These are phyloP conservation scores for Paralinhomoeus sp. DNA, from an alignment of 2,888 invertebrate species.

Conservation along the genomic window DNA sequence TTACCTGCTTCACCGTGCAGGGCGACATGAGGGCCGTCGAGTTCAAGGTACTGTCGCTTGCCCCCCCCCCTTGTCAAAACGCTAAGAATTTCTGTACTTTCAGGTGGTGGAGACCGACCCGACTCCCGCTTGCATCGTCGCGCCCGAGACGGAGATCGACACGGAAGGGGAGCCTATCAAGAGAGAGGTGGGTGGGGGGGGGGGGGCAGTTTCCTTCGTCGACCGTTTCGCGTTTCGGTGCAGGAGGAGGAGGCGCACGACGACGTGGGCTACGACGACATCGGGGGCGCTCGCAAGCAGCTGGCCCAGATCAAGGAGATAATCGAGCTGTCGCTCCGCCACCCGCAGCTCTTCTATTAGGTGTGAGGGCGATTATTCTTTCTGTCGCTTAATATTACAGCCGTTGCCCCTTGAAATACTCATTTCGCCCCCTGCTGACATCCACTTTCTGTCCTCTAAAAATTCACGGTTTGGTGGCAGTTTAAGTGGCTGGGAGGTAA, in stretches of 20 bases:
- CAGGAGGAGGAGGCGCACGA: constrained; percentile 93
- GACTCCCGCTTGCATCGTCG: constrained; percentile 89
- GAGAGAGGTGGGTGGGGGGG: constrained; percentile 47
- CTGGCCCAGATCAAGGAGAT: constrained; percentile 99
- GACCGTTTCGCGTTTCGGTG: too few relatives aligned
- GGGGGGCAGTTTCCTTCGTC: too few relatives aligned
- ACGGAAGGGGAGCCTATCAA: constrained; percentile 99
- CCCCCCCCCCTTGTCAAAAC: too few relatives aligned
- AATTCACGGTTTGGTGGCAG: too few relatives aligned
- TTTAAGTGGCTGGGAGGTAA: too few relatives aligned
- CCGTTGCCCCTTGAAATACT: too few relatives aligned
- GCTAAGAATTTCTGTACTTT: too few relatives aligned
- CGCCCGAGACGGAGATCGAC: constrained; percentile 94
- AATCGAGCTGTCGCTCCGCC: constrained; percentile 90
- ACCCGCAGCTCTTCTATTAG: constrained; percentile 93
- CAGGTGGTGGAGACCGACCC: constrained; percentile 86
- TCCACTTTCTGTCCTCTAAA: too few relatives aligned
- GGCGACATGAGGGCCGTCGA: constrained; percentile 97
- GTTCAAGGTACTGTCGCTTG: too few relatives aligned
- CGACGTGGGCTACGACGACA: constrained; percentile 96
- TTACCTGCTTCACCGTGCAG: constrained; percentile 87
- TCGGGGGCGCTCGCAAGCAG: constrained; percentile 95
- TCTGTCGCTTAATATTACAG: too few relatives aligned
- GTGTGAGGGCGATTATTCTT: too few relatives aligned
- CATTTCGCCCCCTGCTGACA: too few relatives aligned